Percentiles rank a stretch among this genome's conserved stretches.
phyloP scores from a whole-genome alignment of 2,113 vertebrate genomes.

The Albula glossodonta region DNA sequence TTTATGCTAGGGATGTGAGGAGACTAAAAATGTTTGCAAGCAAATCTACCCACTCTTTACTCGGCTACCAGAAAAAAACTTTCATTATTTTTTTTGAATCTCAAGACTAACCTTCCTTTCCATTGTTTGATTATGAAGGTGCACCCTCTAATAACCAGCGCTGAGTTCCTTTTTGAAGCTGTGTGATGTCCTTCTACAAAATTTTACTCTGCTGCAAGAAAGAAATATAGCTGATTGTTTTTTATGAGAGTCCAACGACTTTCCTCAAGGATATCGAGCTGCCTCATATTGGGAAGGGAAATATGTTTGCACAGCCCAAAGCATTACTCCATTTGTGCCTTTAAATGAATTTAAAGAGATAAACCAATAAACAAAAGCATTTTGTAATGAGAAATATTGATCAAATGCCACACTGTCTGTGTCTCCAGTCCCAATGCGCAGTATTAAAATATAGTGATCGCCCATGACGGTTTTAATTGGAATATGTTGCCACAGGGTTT shows the following conservation, averaged over 20 bases:
- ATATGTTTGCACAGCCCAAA: conserved; percentile 46
- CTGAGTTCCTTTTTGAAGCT: not conserved
- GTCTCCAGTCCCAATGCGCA: not conserved
- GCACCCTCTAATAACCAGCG: not conserved
- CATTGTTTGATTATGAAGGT: not conserved
- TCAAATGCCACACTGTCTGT: conserved; percentile 33
- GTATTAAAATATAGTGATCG: conserved; percentile 35
- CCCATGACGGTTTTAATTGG: conserved; percentile 50
- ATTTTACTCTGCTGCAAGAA: not conserved
- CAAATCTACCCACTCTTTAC: not conserved
- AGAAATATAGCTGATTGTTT: not conserved
- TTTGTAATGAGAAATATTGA: conserved; percentile 49
- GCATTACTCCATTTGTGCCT: conserved; percentile 41
- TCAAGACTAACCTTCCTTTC: not conserved
- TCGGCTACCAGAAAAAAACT: not conserved
- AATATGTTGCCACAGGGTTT: conserved; percentile 37
- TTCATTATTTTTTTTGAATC: not conserved
- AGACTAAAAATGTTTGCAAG: not conserved
- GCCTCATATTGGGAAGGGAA: not conserved
- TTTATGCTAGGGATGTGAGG: not conserved
- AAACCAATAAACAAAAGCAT: conserved; percentile 47
- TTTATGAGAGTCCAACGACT: not conserved
- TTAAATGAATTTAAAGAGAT: conserved; percentile 51
- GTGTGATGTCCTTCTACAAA: not conserved
- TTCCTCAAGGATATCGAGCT: conserved; percentile 12